Evolutionary conservation across 2,113 vertebrate genomes (phyloP).

Genomic region (Ivindomyrus marchei): DNA sequence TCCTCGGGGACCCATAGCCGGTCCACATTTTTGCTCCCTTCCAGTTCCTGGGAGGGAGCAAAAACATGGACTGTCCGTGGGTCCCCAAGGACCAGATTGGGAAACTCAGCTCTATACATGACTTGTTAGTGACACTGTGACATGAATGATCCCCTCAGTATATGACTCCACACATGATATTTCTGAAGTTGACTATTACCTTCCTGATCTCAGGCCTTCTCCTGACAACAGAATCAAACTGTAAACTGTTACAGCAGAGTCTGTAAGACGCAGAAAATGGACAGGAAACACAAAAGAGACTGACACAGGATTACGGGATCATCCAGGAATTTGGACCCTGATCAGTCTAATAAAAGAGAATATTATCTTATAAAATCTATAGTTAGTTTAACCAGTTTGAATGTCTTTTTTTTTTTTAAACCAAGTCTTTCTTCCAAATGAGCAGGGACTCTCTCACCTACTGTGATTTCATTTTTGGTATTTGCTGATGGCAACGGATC

Average conservation of each 20-base stretch:
- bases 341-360: conserved; percentile 7
- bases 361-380: not conserved
- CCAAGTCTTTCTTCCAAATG: not conserved
- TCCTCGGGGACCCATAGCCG: not conserved
- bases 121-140: too few relatives aligned
- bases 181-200: not conserved
- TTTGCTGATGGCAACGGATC: conserved; percentile 27
- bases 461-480: conserved; percentile 1
- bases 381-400: not conserved
- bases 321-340: not conserved
- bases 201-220: not conserved
- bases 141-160: too few relatives aligned
- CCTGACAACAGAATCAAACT: not conserved
- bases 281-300: not conserved
- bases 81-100: too few relatives aligned
- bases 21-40: not conserved
- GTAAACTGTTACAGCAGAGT: not conserved
- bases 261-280: not conserved
- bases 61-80: too few relatives aligned
- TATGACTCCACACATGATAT: not conserved
- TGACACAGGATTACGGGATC: not conserved
- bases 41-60: not conserved
- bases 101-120: too few relatives aligned
- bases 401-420: not conserved
- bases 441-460: not conserved